These are phyloP conservation scores for Sebastes dallii DNA, from an alignment of 2,797 vertebrate species.

Conservation along the genomic window DNA sequence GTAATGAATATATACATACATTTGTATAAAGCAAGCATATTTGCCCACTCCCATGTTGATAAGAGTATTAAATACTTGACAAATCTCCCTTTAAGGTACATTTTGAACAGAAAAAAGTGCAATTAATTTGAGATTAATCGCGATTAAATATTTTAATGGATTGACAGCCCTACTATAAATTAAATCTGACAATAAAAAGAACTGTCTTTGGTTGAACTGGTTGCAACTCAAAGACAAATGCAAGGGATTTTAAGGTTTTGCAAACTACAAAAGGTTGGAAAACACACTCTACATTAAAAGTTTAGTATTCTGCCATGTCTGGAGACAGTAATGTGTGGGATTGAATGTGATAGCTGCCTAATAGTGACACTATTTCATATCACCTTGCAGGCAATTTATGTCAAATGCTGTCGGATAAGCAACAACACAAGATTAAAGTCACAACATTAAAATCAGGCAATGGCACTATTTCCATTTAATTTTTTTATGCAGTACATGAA, in stretches of 20 bases:
- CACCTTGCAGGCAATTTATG: neutral
- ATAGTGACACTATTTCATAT: neutral
- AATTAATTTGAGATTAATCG: too few species aligned
- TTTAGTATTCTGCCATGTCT: neutral
- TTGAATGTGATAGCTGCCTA: neutral
- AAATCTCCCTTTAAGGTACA: too few species aligned
- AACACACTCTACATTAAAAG: neutral
- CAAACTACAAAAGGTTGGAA: neutral
- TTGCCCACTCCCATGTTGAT: too few species aligned
- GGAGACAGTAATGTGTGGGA: conserved; percentile 2
- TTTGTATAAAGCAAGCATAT: too few species aligned
- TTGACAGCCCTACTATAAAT: neutral
- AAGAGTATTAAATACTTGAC: too few species aligned
- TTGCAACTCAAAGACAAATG: neutral
- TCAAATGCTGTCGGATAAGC: neutral
- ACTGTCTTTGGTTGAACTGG: neutral
- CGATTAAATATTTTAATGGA: accelerated
- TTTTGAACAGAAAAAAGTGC: too few species aligned
- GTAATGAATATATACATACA: too few species aligned
- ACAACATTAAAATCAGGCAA: neutral
- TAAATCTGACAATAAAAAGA: neutral
- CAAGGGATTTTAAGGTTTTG: neutral
- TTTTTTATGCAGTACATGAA: neutral
- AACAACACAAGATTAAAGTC: neutral
- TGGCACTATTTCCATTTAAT: neutral